Conservation (phyloP, 2,113 vertebrate species). For the Campylomormyrus tamandua region DNA sequence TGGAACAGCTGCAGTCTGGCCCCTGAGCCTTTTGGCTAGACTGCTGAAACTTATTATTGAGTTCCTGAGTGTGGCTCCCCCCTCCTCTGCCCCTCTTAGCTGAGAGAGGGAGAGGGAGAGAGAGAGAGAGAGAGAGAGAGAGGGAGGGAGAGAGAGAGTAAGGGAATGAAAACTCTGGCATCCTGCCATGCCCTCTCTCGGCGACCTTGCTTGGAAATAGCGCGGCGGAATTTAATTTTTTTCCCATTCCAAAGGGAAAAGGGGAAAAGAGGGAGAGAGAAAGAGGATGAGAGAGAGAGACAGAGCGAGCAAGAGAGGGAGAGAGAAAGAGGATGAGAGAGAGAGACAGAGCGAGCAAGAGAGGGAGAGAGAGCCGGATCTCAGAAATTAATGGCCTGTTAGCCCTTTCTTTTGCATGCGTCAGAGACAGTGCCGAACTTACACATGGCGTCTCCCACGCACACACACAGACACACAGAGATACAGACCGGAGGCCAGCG, state of each 20-base stretch:
- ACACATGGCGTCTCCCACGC: neutral
- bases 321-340: too few species aligned
- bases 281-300: slow-evolving; percentile 12
- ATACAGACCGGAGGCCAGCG: neutral
- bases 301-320: slow-evolving; percentile 31
- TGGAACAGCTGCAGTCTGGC: slow-evolving; percentile 83
- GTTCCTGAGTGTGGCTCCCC: slow-evolving; percentile 74
- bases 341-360: too few species aligned
- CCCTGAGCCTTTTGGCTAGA: slow-evolving; percentile 84
- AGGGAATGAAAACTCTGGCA: slow-evolving; percentile 47
- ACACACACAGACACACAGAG: neutral
- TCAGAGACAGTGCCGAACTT: neutral
- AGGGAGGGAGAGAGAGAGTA: slow-evolving; percentile 5
- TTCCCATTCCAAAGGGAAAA: slow-evolving; percentile 42
- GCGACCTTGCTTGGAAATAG: slow-evolving; percentile 76
- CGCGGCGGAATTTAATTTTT: slow-evolving; percentile 52
- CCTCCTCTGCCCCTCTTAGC: slow-evolving; percentile 68
- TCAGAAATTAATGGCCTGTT: slow-evolving; percentile 12
- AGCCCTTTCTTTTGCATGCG: neutral
- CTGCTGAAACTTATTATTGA: slow-evolving; percentile 91
- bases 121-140: slow-evolving; percentile 6
- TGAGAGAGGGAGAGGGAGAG: slow-evolving; percentile 33
- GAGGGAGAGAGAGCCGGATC: slow-evolving; percentile 17
- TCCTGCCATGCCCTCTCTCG: slow-evolving; percentile 63
- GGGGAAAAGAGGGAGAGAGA: slow-evolving; percentile 39